phyloP scores from a whole-genome alignment of 2,797 vertebrate genomes.

The Sebastes ruberrimus region DNA sequence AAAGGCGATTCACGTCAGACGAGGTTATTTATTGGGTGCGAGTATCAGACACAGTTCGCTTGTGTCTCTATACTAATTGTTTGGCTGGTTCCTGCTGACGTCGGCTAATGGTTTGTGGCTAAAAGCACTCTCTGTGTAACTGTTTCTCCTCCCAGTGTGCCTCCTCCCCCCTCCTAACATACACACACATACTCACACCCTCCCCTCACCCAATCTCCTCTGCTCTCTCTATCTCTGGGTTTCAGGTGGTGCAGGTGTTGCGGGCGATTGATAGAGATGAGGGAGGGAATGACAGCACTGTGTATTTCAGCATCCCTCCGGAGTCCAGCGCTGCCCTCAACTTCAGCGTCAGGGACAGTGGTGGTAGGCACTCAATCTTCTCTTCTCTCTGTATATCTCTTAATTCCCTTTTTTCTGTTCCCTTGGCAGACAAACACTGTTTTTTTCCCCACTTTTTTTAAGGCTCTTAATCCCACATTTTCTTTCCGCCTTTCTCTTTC shows the following conservation, averaged over 20 bases:
- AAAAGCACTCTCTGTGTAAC: conserved; percentile 53
- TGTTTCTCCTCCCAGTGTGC: conserved; percentile 4
- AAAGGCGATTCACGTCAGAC: conserved; percentile 22
- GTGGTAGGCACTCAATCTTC: conserved; percentile 80
- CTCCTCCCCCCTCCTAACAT: neutral
- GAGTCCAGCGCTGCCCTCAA: conserved; percentile 85
- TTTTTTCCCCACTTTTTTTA: conserved; percentile 5
- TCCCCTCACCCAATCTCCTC: conserved; percentile 31
- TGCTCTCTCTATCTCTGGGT: conserved; percentile 68
- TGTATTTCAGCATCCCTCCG: conserved; percentile 89
- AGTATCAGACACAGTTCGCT: conserved; percentile 44
- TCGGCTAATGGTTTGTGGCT: conserved; percentile 61
- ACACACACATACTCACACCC: neutral
- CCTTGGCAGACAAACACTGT: conserved; percentile 2
- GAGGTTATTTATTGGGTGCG: conserved; percentile 44
- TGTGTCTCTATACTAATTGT: conserved; percentile 63
- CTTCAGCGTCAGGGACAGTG: conserved; percentile 90
- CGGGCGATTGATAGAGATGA: conserved; percentile 90
- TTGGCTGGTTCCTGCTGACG: conserved; percentile 60
- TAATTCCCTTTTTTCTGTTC: conserved; percentile 26
- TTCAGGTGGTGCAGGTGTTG: conserved; percentile 92
- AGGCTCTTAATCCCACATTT: conserved; percentile 48
- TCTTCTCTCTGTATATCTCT: conserved; percentile 36
- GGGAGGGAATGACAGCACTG: conserved; percentile 86
- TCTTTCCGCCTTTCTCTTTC: conserved; percentile 25